A percentile compares a stretch with the other conserved stretches of the same genome.
Conservation (phyloP, 1,140 invertebrate species). For the Bombus balteatus region DNA sequence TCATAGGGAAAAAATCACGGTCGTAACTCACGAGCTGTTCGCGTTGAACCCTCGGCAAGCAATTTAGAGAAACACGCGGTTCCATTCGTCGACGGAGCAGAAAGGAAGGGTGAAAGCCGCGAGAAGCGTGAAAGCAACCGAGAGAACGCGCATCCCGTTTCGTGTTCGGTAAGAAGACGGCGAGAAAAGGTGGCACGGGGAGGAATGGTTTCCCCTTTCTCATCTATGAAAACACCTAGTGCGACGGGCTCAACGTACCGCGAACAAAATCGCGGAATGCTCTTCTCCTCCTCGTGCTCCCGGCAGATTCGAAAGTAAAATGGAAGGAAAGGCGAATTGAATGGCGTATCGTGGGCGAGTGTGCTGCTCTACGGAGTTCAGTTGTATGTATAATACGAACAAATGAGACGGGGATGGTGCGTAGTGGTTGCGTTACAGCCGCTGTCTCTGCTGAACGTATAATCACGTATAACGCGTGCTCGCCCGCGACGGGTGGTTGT, state of each 20-base stretch:
- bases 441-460: slow-evolving; percentile 59
- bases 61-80: background rate
- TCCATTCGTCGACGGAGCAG: background rate
- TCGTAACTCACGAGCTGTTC: background rate
- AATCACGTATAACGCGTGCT: slow-evolving; percentile 42
- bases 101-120: background rate
- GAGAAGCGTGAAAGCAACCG: background rate
- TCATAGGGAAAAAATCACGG: background rate
- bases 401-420: background rate
- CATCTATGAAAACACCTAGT: slow-evolving; percentile 26
- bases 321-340: background rate
- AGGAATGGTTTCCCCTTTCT: slow-evolving; percentile 5
- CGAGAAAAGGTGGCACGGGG: slow-evolving; percentile 16
- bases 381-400: background rate
- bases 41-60: background rate
- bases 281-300: slow-evolving; percentile 9
- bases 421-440: slow-evolving; percentile 48
- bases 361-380: background rate
- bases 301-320: background rate
- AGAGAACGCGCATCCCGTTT: background rate
- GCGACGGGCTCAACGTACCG: slow-evolving; percentile 8
- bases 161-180: slow-evolving; percentile 31
- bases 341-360: slow-evolving; percentile 3
- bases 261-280: slow-evolving; percentile 12
- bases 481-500: background rate